A percentile compares a stretch with the other conserved stretches of the same genome.
These are phyloP conservation scores for Nipponia nippon DNA, from an alignment of 2,113 vertebrate species.

Conservation along the genomic window DNA sequence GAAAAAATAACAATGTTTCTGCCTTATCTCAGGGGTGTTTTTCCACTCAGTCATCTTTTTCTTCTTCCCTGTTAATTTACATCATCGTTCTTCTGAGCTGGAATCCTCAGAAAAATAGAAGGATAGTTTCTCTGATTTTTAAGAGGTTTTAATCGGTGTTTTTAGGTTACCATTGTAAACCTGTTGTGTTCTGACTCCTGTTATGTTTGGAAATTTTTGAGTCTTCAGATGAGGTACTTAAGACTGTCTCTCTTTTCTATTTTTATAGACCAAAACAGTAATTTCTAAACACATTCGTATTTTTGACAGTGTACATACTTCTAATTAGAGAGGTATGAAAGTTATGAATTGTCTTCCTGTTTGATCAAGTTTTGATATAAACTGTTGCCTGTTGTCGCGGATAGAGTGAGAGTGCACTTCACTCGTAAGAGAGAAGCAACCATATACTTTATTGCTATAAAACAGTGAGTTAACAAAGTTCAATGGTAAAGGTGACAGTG, in stretches of 20 bases:
- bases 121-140: background rate
- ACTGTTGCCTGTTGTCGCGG: background rate
- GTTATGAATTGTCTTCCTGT: background rate
- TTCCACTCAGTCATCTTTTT: background rate
- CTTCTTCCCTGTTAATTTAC: background rate
- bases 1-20: background rate
- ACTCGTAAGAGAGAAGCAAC: background rate
- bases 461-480: background rate
- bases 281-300: background rate
- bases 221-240: background rate
- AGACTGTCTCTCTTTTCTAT: background rate
- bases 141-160: background rate
- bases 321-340: background rate
- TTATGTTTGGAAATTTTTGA: background rate
- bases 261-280: constrained; percentile 4
- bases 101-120: background rate
- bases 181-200: background rate
- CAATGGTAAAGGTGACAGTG: background rate
- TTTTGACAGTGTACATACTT: background rate
- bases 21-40: constrained; percentile 22
- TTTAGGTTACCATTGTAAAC: background rate
- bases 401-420: background rate
- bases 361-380: background rate
- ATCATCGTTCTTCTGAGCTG: background rate
- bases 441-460: background rate